phyloP scores from a whole-genome alignment of 2,888 invertebrate species.

The Pasiphila rectangulata region DNA sequence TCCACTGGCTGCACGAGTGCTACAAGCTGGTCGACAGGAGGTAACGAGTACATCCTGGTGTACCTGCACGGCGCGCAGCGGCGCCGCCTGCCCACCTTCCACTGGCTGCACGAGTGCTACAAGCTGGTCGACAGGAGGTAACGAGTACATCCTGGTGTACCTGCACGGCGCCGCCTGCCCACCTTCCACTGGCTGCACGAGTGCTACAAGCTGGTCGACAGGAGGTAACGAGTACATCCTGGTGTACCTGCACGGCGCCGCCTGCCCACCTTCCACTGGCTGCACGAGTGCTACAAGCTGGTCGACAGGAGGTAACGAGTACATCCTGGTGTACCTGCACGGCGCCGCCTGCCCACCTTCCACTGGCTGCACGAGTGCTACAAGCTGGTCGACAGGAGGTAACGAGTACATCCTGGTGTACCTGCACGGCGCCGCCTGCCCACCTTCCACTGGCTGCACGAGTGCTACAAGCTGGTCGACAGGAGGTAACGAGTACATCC shows the following conservation, averaged over 20 bases:
- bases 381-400: conserved; percentile 87
- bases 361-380: conserved; percentile 93
- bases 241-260: conserved; percentile 93
- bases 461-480: too few species aligned
- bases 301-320: too few species aligned
- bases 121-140: too few species aligned
- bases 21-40: conserved; percentile 89
- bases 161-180: conserved; percentile 87
- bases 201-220: conserved; percentile 90
- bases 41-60: conserved; percentile 84
- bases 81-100: conserved; percentile 87
- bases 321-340: too few species aligned
- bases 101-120: too few species aligned
- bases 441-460: too few species aligned
- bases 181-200: conserved; percentile 92
- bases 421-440: conserved; percentile 90
- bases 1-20: conserved; percentile 92
- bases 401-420: conserved; percentile 89
- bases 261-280: too few species aligned
- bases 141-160: too few species aligned
- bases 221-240: conserved; percentile 84
- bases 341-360: conserved; percentile 88
- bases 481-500: too few species aligned
- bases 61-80: conserved; percentile 95
- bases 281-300: too few species aligned